Evolutionary conservation across 2,888 invertebrate species (phyloP).

Genomic region (Agonum fuliginosum): DNA sequence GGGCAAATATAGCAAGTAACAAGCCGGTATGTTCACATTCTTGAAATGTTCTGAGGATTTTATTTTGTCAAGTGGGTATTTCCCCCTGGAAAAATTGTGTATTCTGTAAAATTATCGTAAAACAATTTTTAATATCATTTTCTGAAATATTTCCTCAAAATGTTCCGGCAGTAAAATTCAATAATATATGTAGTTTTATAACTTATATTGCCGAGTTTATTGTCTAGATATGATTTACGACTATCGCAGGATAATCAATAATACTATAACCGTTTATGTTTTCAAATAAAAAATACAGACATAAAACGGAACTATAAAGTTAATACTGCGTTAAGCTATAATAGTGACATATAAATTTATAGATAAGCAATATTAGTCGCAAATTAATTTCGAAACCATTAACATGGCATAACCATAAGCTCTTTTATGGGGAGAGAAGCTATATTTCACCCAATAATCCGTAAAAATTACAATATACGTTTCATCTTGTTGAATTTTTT

Average conservation of each 20-base stretch:
- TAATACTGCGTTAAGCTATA: slow-evolving; percentile 5
- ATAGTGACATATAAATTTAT: background rate
- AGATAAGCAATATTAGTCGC: background rate
- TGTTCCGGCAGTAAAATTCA: background rate
- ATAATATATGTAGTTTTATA: background rate
- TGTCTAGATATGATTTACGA: background rate
- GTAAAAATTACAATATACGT: no score
- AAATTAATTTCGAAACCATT: background rate
- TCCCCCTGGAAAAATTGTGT: no score
- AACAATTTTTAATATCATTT: no score
- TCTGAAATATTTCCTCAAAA: no score
- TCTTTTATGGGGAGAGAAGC: no score
- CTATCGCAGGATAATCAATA: background rate
- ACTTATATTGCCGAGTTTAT: background rate
- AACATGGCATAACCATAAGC: background rate
- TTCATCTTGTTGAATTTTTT: no score
- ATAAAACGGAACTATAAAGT: slow-evolving; percentile 2
- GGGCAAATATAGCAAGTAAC: no score
- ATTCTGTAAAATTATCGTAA: no score
- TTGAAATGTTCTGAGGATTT: no score
- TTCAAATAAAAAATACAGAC: background rate
- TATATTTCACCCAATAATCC: no score
- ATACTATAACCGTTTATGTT: background rate
- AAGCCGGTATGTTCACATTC: no score
- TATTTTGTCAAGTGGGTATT: no score